These are phyloP conservation scores for Laticauda colubrina DNA, from an alignment of 2,113 vertebrate species.

Conservation along the genomic window DNA sequence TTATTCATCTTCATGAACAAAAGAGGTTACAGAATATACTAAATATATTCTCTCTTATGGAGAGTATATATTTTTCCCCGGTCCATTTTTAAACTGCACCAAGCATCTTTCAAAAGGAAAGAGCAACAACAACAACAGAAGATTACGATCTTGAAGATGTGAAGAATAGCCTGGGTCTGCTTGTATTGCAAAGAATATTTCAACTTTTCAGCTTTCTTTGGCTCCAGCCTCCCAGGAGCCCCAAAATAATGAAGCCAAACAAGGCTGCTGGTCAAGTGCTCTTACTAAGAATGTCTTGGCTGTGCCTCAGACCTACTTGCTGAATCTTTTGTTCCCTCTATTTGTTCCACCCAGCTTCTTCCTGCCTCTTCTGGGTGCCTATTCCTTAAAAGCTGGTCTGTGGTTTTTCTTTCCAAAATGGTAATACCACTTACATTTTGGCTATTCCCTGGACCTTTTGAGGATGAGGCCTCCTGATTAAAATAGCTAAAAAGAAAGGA, in stretches of 20 bases:
- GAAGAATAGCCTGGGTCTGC: background rate
- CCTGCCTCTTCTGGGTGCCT: background rate
- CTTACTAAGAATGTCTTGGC: background rate
- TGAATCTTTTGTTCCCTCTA: background rate
- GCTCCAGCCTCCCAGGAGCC: background rate
- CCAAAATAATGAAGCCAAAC: background rate
- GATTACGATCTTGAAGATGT: background rate
- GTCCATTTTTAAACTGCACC: background rate
- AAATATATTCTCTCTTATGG: constrained; percentile 11
- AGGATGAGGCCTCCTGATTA: background rate
- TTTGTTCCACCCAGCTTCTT: background rate
- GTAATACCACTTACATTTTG: background rate
- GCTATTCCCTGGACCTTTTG: background rate
- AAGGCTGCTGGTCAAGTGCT: background rate
- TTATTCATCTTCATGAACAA: background rate
- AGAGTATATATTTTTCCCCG: background rate
- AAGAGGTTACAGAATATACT: background rate
- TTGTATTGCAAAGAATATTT: background rate
- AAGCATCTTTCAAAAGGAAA: background rate
- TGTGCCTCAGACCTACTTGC: background rate
- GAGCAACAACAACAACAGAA: background rate
- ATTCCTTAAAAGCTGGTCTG: background rate
- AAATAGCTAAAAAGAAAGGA: background rate
- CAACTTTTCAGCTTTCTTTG: background rate
- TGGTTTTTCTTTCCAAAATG: background rate